phyloP scores from a whole-genome alignment of 1,140 invertebrate species.

The Bombus terrestris region DNA sequence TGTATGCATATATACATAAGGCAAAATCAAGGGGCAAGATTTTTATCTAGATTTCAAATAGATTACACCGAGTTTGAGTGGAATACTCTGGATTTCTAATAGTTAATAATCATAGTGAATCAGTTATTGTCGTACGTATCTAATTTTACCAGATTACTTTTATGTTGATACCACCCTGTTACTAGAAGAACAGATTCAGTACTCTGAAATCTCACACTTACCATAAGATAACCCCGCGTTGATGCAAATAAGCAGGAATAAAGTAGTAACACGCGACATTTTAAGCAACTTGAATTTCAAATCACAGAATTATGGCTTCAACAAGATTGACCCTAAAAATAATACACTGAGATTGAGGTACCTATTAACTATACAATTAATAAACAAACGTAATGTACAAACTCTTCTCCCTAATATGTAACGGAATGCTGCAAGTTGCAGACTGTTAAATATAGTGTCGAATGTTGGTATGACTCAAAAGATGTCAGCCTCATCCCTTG shows the following conservation, averaged over 20 bases:
- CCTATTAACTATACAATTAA: background rate
- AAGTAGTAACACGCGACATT: slow-evolving; percentile 15
- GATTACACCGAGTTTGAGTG: background rate
- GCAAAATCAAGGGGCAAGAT: background rate
- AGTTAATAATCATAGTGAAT: background rate
- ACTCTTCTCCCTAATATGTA: no score
- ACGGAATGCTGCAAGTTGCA: background rate
- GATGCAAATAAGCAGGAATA: background rate
- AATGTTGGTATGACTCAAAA: slow-evolving; percentile 25
- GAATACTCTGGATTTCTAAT: background rate
- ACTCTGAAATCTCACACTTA: background rate
- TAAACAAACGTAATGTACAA: background rate
- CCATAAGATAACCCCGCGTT: slow-evolving; percentile 18
- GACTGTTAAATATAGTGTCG: background rate
- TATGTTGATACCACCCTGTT: background rate
- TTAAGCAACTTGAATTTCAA: background rate
- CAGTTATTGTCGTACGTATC: background rate
- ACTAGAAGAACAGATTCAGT: background rate
- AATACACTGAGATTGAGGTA: background rate
- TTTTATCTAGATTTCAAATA: background rate
- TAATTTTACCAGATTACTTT: background rate
- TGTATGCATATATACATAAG: background rate
- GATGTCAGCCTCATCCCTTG: slow-evolving; percentile 9
- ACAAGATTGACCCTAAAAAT: background rate
- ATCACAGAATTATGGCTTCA: background rate